These are phyloP conservation scores for Maccullochella peelii DNA, from an alignment of 2,113 vertebrate species.

Conservation along the genomic window DNA sequence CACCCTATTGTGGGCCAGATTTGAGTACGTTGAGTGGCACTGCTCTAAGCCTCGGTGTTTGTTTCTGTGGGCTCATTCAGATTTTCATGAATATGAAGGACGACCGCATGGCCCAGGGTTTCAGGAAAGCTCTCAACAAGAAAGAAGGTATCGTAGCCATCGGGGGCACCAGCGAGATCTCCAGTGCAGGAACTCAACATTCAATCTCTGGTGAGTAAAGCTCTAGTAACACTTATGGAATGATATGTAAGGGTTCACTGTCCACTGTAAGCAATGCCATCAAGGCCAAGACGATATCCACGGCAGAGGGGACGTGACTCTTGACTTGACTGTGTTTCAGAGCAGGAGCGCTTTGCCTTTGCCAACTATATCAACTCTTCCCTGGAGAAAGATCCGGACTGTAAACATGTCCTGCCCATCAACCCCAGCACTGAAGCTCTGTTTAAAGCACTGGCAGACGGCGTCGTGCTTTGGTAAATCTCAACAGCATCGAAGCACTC, in stretches of 20 bases:
- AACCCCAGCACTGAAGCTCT: constrained; percentile 90
- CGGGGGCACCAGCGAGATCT: constrained; percentile 91
- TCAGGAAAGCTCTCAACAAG: constrained; percentile 92
- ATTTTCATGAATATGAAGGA: constrained; percentile 91
- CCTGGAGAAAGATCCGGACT: constrained; percentile 91
- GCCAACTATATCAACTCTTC: constrained; percentile 95
- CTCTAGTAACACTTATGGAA: neutral
- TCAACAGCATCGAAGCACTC: neutral
- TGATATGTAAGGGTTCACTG: neutral
- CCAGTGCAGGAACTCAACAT: constrained; percentile 93
- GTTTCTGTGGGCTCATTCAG: constrained; percentile 73
- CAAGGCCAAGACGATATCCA: too few relatives aligned
- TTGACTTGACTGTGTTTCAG: constrained; percentile 77
- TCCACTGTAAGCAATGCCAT: neutral
- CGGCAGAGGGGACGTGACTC: neutral
- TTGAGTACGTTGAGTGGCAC: too few relatives aligned
- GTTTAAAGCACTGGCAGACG: constrained; percentile 91
- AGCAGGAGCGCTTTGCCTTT: constrained; percentile 95
- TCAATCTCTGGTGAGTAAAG: constrained; percentile 85
- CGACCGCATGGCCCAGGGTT: constrained; percentile 87
- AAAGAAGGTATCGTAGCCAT: constrained; percentile 95
- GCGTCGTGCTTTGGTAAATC: constrained; percentile 91
- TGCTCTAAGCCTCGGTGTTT: neutral
- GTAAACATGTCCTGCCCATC: constrained; percentile 89
- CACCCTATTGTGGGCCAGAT: too few relatives aligned